Conservation (phyloP, 2,797 vertebrate genomes). For the Typhlichthys eigenmanni region DNA sequence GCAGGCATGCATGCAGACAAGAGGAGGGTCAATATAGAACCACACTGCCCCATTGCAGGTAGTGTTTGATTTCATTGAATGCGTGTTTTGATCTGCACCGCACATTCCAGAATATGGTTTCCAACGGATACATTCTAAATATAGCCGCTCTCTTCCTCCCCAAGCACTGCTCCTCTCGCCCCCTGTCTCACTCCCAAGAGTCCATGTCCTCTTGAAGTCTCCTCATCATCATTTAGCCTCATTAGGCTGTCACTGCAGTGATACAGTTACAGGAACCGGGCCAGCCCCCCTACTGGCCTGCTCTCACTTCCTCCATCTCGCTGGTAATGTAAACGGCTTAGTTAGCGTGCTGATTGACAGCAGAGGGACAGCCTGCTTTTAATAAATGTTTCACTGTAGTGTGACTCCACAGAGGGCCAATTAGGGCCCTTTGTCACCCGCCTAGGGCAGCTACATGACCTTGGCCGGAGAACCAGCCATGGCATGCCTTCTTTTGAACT, state of each 20-base stretch:
- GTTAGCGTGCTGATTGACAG: conserved; percentile 11
- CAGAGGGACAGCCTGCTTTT: background rate
- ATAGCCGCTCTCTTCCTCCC: conserved; percentile 4
- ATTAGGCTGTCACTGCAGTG: conserved; percentile 72
- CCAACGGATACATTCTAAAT: background rate
- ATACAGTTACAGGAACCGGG: conserved; percentile 69
- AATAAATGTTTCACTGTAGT: conserved; percentile 5
- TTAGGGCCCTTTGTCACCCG: conserved; percentile 3
- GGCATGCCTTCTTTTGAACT: conserved; percentile 23
- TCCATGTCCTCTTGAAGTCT: conserved; percentile 48
- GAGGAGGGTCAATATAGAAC: conserved; percentile 1
- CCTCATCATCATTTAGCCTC: conserved; percentile 72
- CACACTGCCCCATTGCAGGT: background rate
- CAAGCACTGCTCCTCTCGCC: conserved; percentile 44
- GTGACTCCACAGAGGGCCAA: background rate
- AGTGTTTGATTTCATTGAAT: background rate
- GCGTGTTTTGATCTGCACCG: background rate
- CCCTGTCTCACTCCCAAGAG: conserved; percentile 41
- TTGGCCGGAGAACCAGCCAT: background rate
- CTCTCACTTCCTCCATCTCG: conserved; percentile 17
- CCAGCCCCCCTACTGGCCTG: conserved; percentile 12
- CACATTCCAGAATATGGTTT: background rate
- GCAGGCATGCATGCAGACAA: too few species aligned
- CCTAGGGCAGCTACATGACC: background rate
- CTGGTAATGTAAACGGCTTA: conserved; percentile 6